These are phyloP conservation scores for Eurystomus gularis DNA, from an alignment of 2,113 vertebrate genomes.

Conservation along the genomic window DNA sequence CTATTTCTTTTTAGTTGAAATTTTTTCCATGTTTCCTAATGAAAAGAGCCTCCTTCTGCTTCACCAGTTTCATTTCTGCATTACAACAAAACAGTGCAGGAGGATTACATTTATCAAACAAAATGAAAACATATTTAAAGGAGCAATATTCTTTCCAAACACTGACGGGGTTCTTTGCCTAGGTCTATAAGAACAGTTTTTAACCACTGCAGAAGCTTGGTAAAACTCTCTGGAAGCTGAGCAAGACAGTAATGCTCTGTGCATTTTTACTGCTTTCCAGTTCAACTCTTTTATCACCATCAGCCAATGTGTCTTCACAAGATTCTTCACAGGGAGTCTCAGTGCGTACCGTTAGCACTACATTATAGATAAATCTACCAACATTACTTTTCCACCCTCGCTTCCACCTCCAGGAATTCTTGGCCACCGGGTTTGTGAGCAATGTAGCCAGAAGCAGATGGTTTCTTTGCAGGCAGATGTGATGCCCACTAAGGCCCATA, in stretches of 20 bases:
- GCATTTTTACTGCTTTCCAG: background rate
- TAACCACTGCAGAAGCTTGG: background rate
- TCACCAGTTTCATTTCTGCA: background rate
- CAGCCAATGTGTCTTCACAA: background rate
- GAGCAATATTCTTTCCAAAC: background rate
- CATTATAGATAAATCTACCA: background rate
- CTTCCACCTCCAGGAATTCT: background rate
- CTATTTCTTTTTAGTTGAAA: background rate
- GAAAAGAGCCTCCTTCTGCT: background rate
- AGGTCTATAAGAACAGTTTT: background rate
- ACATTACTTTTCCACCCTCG: fast-evolving
- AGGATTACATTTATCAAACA: background rate
- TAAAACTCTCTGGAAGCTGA: background rate
- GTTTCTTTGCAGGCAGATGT: background rate
- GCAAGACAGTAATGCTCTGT: background rate
- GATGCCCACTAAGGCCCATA: background rate
- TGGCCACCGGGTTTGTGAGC: background rate
- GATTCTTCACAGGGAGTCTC: background rate
- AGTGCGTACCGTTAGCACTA: background rate
- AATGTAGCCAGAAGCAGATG: background rate
- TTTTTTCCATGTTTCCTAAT: background rate
- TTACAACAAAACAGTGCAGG: background rate
- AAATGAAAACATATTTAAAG: background rate
- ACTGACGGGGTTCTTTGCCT: background rate
- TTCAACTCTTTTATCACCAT: background rate